phyloP scores from a whole-genome alignment of 2,797 vertebrate species.

The Cirrhinus mrigala region DNA sequence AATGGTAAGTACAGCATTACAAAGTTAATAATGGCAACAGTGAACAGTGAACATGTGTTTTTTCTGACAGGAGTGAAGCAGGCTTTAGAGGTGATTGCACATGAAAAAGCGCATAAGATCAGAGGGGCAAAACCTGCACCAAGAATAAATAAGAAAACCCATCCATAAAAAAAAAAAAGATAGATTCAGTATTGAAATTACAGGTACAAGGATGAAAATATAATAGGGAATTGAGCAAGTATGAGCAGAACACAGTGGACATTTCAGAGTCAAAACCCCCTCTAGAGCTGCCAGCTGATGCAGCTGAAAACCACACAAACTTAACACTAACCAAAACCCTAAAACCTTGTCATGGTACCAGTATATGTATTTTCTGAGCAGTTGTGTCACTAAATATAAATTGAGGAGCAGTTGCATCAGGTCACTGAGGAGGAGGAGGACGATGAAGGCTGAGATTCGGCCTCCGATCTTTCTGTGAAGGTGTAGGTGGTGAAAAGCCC shows the following conservation, averaged over 20 bases:
- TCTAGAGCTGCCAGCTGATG: constrained; percentile 30
- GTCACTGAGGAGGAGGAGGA: constrained; percentile 13
- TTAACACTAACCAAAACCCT: neutral
- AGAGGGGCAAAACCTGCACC: too few relatives aligned
- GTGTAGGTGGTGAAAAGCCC: neutral
- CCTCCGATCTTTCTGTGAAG: neutral
- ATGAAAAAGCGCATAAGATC: neutral
- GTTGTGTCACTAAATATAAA: neutral
- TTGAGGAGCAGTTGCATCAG: constrained; percentile 5
- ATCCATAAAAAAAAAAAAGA: too few relatives aligned
- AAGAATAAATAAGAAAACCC: too few relatives aligned
- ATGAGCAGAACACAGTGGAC: too few relatives aligned
- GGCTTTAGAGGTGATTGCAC: neutral
- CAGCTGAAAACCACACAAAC: neutral
- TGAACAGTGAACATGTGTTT: too few relatives aligned
- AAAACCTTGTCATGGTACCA: neutral
- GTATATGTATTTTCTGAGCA: neutral
- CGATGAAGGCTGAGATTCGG: neutral
- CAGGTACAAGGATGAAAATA: neutral
- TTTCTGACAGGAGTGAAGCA: too few relatives aligned
- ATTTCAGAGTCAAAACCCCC: neutral
- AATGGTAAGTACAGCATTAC: neutral
- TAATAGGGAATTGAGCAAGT: too few relatives aligned
- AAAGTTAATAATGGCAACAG: too few relatives aligned
- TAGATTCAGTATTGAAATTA: too few relatives aligned